Percentiles rank a stretch among this genome's conserved stretches.
phyloP scores from a whole-genome alignment of 1,140 invertebrate genomes.

The Mactra quadrangularis region DNA sequence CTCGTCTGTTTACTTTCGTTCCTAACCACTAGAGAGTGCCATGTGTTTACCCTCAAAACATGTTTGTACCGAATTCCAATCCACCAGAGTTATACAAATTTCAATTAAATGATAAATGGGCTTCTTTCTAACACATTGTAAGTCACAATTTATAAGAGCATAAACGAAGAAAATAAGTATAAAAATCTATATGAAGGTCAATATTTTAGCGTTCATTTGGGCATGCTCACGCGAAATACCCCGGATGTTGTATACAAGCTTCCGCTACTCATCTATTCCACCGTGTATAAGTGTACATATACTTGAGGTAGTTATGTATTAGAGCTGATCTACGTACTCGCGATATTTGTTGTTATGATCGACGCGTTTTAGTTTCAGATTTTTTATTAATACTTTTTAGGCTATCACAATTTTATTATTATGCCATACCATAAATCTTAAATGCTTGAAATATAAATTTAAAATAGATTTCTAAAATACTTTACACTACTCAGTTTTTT shows the following conservation, averaged over 20 bases:
- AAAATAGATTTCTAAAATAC: no score
- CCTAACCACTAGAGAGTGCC: conserved; percentile 39
- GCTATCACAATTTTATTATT: no score
- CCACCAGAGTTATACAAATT: not conserved
- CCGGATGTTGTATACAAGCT: conserved; percentile 48
- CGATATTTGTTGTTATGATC: no score
- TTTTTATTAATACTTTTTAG: no score
- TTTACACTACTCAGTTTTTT: no score
- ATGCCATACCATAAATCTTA: no score
- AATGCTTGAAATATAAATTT: no score
- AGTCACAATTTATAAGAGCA: no score
- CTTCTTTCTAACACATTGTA: conserved; percentile 6
- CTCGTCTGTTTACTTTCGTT: conserved; percentile 60
- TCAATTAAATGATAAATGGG: not conserved
- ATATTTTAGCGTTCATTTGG: conserved; percentile 62
- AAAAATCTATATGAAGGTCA: conserved; percentile 58
- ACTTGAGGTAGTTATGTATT: no score
- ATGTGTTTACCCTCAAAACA: conserved; percentile 41
- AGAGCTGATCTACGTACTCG: no score
- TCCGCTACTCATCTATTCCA: conserved; percentile 33
- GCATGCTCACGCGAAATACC: conserved; percentile 58
- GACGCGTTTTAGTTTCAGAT: no score
- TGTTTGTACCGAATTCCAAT: conserved; percentile 1
- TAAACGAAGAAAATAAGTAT: no score
- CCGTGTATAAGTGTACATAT: conserved; percentile 13